A percentile compares a stretch with the other conserved stretches of the same genome.
These are phyloP conservation scores for Phanerotoma sp. DNA, from an alignment of 2,888 invertebrate species.

Conservation along the genomic window DNA sequence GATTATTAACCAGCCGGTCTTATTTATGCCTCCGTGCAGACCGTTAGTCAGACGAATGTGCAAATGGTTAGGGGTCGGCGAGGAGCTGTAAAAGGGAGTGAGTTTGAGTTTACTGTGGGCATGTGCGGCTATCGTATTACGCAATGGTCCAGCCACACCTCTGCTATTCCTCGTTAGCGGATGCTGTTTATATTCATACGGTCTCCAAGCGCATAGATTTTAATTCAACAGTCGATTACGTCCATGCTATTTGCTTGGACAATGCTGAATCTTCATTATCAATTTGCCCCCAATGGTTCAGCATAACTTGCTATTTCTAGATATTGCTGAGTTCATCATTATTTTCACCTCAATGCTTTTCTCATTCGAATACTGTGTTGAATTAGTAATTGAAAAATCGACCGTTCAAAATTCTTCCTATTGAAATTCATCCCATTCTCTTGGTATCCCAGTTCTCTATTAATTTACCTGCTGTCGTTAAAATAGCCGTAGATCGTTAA, in stretches of 20 bases:
- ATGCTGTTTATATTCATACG: slow-evolving; percentile 35
- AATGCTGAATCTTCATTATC: slow-evolving; percentile 31
- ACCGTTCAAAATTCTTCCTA: too few species aligned
- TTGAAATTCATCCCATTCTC: too few species aligned
- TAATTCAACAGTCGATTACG: slow-evolving; percentile 34
- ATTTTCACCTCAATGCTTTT: neutral
- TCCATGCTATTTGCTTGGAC: slow-evolving; percentile 23
- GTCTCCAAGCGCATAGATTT: slow-evolving; percentile 30
- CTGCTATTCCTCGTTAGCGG: slow-evolving; percentile 32
- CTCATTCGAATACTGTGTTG: too few species aligned
- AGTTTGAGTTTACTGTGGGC: slow-evolving; percentile 21
- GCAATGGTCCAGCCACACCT: slow-evolving; percentile 27
- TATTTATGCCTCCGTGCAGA: slow-evolving; percentile 44
- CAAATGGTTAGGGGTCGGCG: slow-evolving; percentile 12
- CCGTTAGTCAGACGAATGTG: slow-evolving; percentile 37
- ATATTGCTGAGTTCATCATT: slow-evolving; percentile 4
- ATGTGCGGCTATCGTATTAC: slow-evolving; percentile 25
- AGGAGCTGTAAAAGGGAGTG: slow-evolving; percentile 17
- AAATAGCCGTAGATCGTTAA: too few species aligned
- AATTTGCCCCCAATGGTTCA: slow-evolving; percentile 19
- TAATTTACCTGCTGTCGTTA: too few species aligned
- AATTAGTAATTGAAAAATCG: neutral
- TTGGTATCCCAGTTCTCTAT: too few species aligned
- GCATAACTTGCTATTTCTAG: slow-evolving; percentile 3
- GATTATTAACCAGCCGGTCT: slow-evolving; percentile 50